Conservation (phyloP, 1,140 invertebrate genomes). For the Drosophila ficusphila region DNA sequence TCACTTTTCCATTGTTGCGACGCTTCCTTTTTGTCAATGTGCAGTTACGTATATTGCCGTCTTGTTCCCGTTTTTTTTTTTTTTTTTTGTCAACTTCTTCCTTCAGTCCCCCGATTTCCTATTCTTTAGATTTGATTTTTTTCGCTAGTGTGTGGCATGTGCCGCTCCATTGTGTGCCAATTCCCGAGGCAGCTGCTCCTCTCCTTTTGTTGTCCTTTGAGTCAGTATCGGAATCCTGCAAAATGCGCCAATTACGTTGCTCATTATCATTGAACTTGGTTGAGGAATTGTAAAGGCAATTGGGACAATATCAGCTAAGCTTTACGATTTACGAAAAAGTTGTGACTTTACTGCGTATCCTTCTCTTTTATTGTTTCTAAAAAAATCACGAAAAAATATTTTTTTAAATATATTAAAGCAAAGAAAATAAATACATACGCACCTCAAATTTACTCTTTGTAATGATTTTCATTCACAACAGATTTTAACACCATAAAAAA, state of each 20-base stretch:
- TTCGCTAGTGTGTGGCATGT: conserved; percentile 56
- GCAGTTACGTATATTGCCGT: conserved; percentile 22
- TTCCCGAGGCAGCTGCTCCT: conserved; percentile 42
- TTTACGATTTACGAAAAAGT: too few species aligned
- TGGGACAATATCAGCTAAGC: conserved; percentile 2
- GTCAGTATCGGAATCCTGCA: conserved; percentile 37
- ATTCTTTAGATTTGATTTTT: conserved; percentile 25
- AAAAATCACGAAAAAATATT: too few species aligned
- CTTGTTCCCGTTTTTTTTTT: conserved; percentile 4
- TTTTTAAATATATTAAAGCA: too few species aligned
- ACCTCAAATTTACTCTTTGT: background rate
- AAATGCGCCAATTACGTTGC: conserved; percentile 69
- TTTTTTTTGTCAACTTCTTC: conserved; percentile 8
- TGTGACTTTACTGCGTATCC: too few species aligned
- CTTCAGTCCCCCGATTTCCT: conserved; percentile 1
- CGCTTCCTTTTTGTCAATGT: conserved; percentile 51
- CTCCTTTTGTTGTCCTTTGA: conserved; percentile 39
- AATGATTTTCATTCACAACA: background rate
- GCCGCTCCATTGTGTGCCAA: conserved; percentile 46
- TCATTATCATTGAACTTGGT: conserved; percentile 46
- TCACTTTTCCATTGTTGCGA: conserved; percentile 64
- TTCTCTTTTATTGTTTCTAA: too few species aligned
- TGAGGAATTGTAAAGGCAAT: background rate
- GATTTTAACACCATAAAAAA: background rate
- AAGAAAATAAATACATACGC: too few species aligned